Evolutionary conservation across 2,797 vertebrate genomes (phyloP), one percentile per base, ranked within the genome.

Genomic region (Microcaecilia unicolor): DNA sequence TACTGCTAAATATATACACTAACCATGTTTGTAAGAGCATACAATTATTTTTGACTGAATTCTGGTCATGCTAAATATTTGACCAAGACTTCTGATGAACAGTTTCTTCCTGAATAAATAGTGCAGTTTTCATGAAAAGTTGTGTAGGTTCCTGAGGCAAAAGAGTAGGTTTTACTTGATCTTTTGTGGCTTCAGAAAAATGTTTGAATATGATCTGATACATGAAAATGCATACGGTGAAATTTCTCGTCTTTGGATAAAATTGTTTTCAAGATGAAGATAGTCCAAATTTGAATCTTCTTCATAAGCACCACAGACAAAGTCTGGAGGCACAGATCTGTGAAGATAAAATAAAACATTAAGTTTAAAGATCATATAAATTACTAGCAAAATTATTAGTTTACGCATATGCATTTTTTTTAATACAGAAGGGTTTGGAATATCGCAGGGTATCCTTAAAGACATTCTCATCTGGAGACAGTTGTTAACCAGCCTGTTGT

Each of bases 211-310:
- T 15, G 89, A 85, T 36, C 83, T 79, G 18, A 97, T 86, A 25
- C 96, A 99, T 28, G 91, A 84, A 64, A 99, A 99, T 7, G 87
- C 82, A 2, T 76, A 67, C 1, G 85, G 78, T 5, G 92, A 86
- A 23, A 97, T 61, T 45, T 87, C 84, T 44, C 83, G 69, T 3
- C 77, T 79, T 48, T 88, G 86, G 11, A 99, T 88, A 10, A 84
- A 83, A 74, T 99, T 99, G 66, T 97, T 84, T 49, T 98, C 96
- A 31, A 99, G 84, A 51, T 94, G 92, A 63, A 98, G 50, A 0
- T 89, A 82, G 58, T 94, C 87, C 34, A 99, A 32, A 15, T 52
- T 82, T 14, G 89, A 89, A 26, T 95, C 92, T 8, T 62, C 76
- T 0, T 81, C 84, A 11, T 80, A 49, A 1, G 55, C 58, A 59